Base-by-base conservation (phyloP, 2,888 invertebrate genomes). In the Cynaeus angustus region DNA sequence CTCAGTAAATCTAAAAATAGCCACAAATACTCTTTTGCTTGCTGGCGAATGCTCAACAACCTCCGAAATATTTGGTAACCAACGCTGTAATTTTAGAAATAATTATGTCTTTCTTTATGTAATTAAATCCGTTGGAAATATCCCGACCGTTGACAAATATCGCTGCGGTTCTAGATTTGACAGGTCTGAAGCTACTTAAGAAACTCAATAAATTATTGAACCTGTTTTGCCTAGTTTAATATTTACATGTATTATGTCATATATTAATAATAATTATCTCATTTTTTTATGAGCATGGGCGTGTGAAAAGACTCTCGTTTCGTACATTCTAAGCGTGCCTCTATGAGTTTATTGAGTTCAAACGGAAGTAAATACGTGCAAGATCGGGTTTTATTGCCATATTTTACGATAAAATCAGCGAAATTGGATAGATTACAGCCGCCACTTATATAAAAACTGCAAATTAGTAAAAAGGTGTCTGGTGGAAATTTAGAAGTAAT, bases 201-300 rank as follows among this genome's bases (percentile, higher is more conserved):
- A 52, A 62, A 61, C 33, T 30, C 21, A 62, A 62, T 62, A 62
- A 62, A 50, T 50, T 50, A 62, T 62, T 52, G 52, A 38, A 62
- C 50, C 50, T 62, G 62, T 52, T 62, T 50, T 16, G 41, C 50
- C 50, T 50, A 37, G 28, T 59, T 46, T 38, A 14, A 37, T 37
- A 28, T 55, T 55, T 59, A 50, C 61, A 7, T 10, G 38, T 62
- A 10, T 62, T 62, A 62, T 30, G 62, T 62, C 52, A 62, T 14
- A 53, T 53, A 53, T 53, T 53, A 53, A 53, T 53, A 52, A 52
- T 52, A 53, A 53, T 53, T 53, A 53, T 33, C 30, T 53, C 52
- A 53, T 53, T 28, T 53, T 53, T 53, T 53, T 52, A 52, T 10
- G 14, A 13, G 10, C 9, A n/a, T 48, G n/a, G 16, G 21, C 21